These are phyloP conservation scores for Mormyrus iriodes DNA, from an alignment of 2,113 vertebrate genomes.

Conservation along the genomic window DNA sequence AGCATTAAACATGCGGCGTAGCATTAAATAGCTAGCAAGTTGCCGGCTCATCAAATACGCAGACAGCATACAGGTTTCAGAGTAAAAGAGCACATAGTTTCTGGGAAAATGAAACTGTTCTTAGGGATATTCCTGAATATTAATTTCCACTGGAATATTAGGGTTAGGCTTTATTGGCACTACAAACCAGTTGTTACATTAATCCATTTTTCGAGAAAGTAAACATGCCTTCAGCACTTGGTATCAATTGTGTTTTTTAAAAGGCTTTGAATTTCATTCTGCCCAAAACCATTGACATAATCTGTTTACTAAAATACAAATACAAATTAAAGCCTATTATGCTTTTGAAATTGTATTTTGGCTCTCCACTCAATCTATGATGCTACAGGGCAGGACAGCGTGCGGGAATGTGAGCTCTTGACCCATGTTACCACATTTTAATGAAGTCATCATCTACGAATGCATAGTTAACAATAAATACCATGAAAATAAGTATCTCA, in stretches of 20 bases:
- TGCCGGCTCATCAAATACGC: background rate
- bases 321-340: background rate
- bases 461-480: background rate
- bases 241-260: background rate
- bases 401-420: background rate
- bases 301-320: background rate
- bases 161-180: background rate
- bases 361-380: background rate
- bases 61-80: background rate
- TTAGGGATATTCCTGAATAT: background rate
- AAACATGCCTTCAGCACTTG: background rate
- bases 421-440: background rate
- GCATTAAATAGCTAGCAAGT: slow-evolving; percentile 1
- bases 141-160: background rate
- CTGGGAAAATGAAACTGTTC: background rate
- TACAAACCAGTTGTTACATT: background rate
- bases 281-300: background rate
- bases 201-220: background rate
- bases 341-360: background rate
- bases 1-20: background rate
- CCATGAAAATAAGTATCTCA: background rate
- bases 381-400: background rate
- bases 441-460: background rate
- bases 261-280: background rate
- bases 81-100: background rate